A percentile compares a stretch with the other conserved stretches of the same genome.
Conservation (phyloP, 2,113 vertebrate genomes). For the Perognathus longimembris region DNA sequence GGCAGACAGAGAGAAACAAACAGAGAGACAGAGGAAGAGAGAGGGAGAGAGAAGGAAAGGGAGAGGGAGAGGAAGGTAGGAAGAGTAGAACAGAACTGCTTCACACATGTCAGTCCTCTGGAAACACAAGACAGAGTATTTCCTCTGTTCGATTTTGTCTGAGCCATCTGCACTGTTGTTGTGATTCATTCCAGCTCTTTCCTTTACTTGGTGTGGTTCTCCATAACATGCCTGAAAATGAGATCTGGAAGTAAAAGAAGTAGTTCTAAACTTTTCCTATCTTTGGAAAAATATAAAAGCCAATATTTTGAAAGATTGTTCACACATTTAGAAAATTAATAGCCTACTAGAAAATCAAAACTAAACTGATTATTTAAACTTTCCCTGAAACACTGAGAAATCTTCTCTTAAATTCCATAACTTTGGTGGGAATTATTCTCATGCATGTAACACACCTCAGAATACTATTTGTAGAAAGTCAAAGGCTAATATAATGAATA, state of each 20-base stretch:
- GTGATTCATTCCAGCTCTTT: conserved; percentile 35
- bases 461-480: not conserved
- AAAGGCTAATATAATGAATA: not conserved
- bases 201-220: not conserved
- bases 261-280: conserved; percentile 16
- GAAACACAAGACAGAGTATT: no score
- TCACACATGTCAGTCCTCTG: no score
- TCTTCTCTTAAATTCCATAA: not conserved
- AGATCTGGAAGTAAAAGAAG: conserved; percentile 16
- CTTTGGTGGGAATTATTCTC: not conserved
- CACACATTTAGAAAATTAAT: conserved; percentile 31
- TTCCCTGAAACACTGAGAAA: not conserved
- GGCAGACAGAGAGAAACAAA: no score
- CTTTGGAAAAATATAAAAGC: conserved; percentile 37
- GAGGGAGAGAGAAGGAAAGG: no score
- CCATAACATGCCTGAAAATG: not conserved
- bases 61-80: no score
- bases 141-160: conserved; percentile 29
- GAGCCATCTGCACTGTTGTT: conserved; percentile 14
- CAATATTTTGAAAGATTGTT: conserved; percentile 52
- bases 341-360: not conserved
- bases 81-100: no score
- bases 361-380: not conserved
- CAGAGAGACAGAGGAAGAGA: no score
- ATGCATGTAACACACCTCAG: not conserved